A percentile compares a stretch with the other conserved stretches of the same genome.
phyloP scores from a whole-genome alignment of 2,797 vertebrate species.

The Liparis tanakae region DNA sequence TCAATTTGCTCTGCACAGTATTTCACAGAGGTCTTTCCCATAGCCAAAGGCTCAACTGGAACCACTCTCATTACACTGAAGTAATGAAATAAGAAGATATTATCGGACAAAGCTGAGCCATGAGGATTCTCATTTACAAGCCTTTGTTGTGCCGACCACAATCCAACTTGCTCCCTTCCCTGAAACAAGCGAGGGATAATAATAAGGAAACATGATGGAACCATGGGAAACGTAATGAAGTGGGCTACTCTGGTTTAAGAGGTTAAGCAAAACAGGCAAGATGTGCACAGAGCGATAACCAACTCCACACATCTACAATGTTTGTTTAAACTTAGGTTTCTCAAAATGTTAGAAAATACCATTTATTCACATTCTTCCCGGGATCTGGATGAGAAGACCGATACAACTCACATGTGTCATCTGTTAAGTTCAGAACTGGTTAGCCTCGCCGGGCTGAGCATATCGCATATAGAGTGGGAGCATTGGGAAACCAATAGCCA shows the following conservation, averaged over 20 bases:
- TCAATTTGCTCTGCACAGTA: slow-evolving; percentile 19
- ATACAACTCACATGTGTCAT: neutral
- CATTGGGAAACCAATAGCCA: neutral
- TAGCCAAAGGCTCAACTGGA: slow-evolving; percentile 36
- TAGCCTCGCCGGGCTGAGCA: neutral
- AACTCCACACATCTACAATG: neutral
- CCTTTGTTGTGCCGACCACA: slow-evolving; percentile 40
- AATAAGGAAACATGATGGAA: slow-evolving; percentile 25
- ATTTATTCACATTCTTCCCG: neutral
- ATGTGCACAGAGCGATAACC: neutral
- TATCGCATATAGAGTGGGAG: neutral
- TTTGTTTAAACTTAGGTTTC: neutral
- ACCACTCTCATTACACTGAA: slow-evolving; percentile 39
- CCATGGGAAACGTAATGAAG: slow-evolving; percentile 5
- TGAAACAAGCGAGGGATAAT: slow-evolving; percentile 10
- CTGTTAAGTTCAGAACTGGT: neutral
- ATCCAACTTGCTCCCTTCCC: slow-evolving; percentile 1
- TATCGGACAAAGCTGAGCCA: slow-evolving; percentile 50
- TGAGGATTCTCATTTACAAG: slow-evolving; percentile 46
- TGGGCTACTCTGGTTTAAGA: neutral
- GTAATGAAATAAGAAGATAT: slow-evolving; percentile 28
- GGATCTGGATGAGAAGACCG: neutral
- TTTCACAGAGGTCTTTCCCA: slow-evolving; percentile 24
- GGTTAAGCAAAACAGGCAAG: neutral
- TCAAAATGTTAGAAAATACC: neutral